Percentiles rank a stretch among this genome's conserved stretches.
These are phyloP conservation scores for Rhagophthalmus giganteus DNA, from an alignment of 2,888 invertebrate genomes.

Conservation along the genomic window DNA sequence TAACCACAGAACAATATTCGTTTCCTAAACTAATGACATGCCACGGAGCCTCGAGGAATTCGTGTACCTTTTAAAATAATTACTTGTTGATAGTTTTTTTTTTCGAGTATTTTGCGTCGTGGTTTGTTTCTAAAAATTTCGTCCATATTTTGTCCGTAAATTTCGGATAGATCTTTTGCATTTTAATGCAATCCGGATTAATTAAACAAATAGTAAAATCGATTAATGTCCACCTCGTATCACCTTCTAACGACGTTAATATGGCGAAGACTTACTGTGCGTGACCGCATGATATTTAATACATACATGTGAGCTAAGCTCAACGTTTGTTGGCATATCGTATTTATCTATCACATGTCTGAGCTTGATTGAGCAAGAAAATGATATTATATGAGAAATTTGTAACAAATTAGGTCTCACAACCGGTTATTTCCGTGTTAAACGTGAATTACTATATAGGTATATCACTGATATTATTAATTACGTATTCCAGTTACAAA, in stretches of 20 bases:
- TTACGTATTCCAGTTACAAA: neutral
- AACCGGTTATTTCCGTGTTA: slow-evolving; percentile 4
- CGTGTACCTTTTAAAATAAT: slow-evolving; percentile 21
- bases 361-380: slow-evolving; percentile 37
- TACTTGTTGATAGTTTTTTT: slow-evolving; percentile 17
- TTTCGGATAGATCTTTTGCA: no score
- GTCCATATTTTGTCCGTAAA: no score
- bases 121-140: slow-evolving; percentile 12
- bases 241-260: slow-evolving; percentile 16
- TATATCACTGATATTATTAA: neutral
- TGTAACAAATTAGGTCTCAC: slow-evolving; percentile 54
- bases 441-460: neutral
- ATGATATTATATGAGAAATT: slow-evolving; percentile 56
- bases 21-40: slow-evolving; percentile 25
- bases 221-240: slow-evolving; percentile 11
- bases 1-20: slow-evolving; percentile 28
- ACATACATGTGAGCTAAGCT: slow-evolving; percentile 19
- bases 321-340: slow-evolving; percentile 30
- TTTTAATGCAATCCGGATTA: no score
- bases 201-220: no score
- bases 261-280: slow-evolving; percentile 38
- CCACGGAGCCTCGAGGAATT: slow-evolving; percentile 13
- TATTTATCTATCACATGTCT: slow-evolving; percentile 32
- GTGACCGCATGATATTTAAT: slow-evolving; percentile 37
- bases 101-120: slow-evolving; percentile 12